Percentiles rank a stretch among this genome's conserved stretches.
Conservation (phyloP, 30 jellyfish, hydroid and myxozoan species). For the Aurelia sp. region DNA sequence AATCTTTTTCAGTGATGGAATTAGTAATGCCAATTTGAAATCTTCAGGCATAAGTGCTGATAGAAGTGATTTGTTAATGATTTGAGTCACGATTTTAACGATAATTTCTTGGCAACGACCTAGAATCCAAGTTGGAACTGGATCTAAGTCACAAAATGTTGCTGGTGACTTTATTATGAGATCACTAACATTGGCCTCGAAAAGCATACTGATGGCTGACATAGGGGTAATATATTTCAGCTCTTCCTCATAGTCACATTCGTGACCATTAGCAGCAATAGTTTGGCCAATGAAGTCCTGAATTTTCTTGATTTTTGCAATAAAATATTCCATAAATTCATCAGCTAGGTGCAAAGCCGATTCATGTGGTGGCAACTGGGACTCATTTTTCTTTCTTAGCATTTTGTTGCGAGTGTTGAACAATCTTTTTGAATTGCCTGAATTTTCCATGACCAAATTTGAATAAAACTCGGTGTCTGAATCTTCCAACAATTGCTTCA, state of each 20-base stretch:
- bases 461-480: conserved; percentile 38
- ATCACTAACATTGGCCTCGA: conserved; percentile 41
- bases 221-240: conserved; percentile 17
- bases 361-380: conserved; percentile 49
- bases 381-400: conserved; percentile 21
- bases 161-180: conserved; percentile 44
- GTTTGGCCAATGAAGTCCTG: conserved; percentile 14
- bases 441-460: conserved; percentile 63
- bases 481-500: conserved; percentile 60
- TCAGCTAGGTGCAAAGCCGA: conserved; percentile 64
- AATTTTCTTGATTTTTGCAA: conserved; percentile 23
- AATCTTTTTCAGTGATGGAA: conserved; percentile 45
- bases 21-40: conserved; percentile 23
- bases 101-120: conserved; percentile 39
- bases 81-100: conserved; percentile 31
- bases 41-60: conserved; percentile 29
- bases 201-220: conserved; percentile 34
- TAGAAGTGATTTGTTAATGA: conserved; percentile 36
- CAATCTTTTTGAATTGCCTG: conserved; percentile 57
- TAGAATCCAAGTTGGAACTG: conserved; percentile 56
- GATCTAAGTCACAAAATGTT: conserved; percentile 53
- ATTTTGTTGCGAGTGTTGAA: conserved; percentile 46
- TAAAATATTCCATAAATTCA: conserved; percentile 36
- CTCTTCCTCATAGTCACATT: conserved; percentile 5
- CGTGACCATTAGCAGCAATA: conserved; percentile 42